phyloP scores from a whole-genome alignment of 2,888 invertebrate genomes.

The Phymatocera aterrima region DNA sequence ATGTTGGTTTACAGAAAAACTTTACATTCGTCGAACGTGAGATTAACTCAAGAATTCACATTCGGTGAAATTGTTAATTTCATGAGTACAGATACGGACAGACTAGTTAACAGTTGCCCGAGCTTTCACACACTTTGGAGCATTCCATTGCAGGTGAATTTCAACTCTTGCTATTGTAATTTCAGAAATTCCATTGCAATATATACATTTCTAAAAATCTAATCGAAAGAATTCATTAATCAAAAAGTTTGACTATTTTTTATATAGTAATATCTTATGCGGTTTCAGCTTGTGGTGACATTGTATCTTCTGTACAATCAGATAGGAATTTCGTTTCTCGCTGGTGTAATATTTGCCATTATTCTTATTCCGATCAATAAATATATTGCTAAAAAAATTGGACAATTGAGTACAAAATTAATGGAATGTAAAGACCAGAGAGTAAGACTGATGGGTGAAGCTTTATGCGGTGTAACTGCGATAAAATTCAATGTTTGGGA shows the following conservation, averaged over 20 bases:
- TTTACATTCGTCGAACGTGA: constrained; percentile 70
- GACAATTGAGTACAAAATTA: constrained; percentile 87
- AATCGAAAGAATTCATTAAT: constrained; percentile 1
- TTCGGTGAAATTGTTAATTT: constrained; percentile 96
- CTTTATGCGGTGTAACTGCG: constrained; percentile 90
- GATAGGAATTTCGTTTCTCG: constrained; percentile 93
- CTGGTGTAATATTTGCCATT: constrained; percentile 91
- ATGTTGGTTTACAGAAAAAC: constrained; percentile 88
- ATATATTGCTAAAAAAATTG: constrained; percentile 92
- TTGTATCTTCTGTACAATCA: constrained; percentile 90
- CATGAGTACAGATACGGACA: constrained; percentile 97
- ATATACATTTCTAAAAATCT: not conserved
- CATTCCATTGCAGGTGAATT: constrained; percentile 89
- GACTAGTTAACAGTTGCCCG: constrained; percentile 96
- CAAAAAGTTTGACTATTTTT: not conserved
- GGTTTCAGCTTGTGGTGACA: constrained; percentile 85
- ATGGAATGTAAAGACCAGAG: constrained; percentile 95
- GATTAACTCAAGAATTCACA: constrained; percentile 74
- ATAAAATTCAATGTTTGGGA: constrained; percentile 98
- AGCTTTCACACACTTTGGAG: constrained; percentile 99
- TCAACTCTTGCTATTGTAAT: no score
- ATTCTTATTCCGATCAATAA: constrained; percentile 96
- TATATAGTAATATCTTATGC: not conserved
- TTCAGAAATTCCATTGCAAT: no score
- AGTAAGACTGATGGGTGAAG: constrained; percentile 91